A percentile compares a stretch with the other conserved stretches of the same genome.
Conservation (phyloP, 2,888 invertebrate species). For the Drosophila quinaria region DNA sequence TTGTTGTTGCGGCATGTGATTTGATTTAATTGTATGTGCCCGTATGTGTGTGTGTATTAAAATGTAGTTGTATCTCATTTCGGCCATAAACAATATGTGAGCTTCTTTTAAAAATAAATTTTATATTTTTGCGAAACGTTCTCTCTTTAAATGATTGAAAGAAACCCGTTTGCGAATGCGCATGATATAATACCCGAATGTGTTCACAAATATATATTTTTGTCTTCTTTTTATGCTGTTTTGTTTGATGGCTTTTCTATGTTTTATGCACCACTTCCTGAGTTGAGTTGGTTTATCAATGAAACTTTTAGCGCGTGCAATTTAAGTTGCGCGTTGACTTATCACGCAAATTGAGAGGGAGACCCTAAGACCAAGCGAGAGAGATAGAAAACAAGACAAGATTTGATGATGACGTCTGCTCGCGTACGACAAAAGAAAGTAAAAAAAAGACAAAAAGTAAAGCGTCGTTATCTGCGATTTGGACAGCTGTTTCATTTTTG, state of each 20-base stretch:
- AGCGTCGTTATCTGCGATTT: conserved; percentile 40
- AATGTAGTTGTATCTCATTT: conserved; percentile 17
- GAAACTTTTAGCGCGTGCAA: conserved; percentile 64
- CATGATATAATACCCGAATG: conserved; percentile 15
- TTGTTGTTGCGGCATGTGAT: conserved; percentile 45
- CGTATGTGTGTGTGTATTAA: not conserved
- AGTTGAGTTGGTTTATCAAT: conserved; percentile 60
- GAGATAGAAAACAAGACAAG: conserved; percentile 13
- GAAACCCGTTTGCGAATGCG: conserved; percentile 19
- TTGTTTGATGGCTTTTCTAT: conserved; percentile 37
- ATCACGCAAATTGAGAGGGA: conserved; percentile 31
- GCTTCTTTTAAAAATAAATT: conserved; percentile 7
- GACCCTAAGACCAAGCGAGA: not conserved
- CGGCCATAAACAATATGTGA: conserved; percentile 1
- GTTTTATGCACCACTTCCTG: conserved; percentile 66
- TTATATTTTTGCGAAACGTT: not conserved
- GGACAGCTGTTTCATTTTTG: conserved; percentile 64
- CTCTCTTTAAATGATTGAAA: conserved; percentile 13
- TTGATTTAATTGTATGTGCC: no score
- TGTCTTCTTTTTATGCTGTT: conserved; percentile 12
- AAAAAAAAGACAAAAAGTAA: conserved; percentile 9
- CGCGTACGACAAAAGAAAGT: conserved; percentile 32
- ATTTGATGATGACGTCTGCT: conserved; percentile 51
- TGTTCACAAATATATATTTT: conserved; percentile 36
- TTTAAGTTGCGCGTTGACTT: conserved; percentile 45